phyloP scores from a whole-genome alignment of 2,797 vertebrate genomes.

The Arctocebus calabarensis region DNA sequence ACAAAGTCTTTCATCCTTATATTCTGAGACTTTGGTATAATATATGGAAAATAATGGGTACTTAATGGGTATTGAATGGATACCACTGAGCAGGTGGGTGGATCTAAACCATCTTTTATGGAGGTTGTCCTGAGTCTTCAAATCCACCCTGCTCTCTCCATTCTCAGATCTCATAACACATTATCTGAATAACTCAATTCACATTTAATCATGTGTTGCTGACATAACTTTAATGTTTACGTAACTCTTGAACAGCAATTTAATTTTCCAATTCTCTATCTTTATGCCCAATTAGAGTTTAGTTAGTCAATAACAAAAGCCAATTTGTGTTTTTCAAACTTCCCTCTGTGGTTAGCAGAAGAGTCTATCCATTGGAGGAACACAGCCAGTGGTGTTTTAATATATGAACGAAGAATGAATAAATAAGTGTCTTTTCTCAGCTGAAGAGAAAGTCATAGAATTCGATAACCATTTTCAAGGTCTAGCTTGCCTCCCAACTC shows the following conservation, averaged over 20 bases:
- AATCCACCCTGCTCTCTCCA: not conserved
- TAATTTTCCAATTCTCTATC: constrained; percentile 47
- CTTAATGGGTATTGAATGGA: not conserved
- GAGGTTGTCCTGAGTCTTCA: not conserved
- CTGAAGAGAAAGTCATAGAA: not conserved
- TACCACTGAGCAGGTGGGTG: not conserved
- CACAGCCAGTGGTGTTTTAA: not conserved
- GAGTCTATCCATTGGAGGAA: not conserved
- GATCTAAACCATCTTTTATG: not conserved
- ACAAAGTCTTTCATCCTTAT: not conserved
- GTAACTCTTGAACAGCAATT: not conserved
- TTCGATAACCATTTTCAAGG: not conserved
- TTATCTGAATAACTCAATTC: not conserved
- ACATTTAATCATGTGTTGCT: not conserved
- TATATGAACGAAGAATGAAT: not conserved
- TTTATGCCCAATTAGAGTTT: constrained; percentile 55
- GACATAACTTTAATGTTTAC: constrained; percentile 3
- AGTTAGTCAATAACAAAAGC: constrained; percentile 38
- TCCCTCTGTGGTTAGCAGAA: not conserved
- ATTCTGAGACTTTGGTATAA: not conserved
- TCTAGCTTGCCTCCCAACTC: not conserved
- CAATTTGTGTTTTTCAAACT: not conserved
- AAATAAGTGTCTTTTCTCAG: not conserved
- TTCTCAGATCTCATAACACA: not conserved
- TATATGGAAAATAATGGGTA: not conserved